Conservation (phyloP, 2,888 invertebrate species). For the Acronicta aceris region DNA sequence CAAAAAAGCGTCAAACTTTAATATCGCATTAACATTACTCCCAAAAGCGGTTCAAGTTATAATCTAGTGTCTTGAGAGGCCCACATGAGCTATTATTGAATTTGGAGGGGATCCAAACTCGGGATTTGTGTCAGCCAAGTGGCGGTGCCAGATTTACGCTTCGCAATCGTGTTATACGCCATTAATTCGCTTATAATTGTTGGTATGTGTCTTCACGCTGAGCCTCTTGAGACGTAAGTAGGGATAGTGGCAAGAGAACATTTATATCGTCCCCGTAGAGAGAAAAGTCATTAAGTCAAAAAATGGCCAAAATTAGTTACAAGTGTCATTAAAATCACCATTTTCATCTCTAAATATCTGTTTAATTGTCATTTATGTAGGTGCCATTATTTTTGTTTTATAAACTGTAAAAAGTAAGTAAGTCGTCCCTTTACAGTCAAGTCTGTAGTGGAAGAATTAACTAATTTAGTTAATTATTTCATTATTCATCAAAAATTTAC, state of each 20-base stretch:
- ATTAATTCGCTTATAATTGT: constrained; percentile 62
- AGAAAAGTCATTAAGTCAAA: too few relatives aligned
- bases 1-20: constrained; percentile 44
- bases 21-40: constrained; percentile 45
- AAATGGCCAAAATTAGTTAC: too few relatives aligned
- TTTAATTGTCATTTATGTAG: too few relatives aligned
- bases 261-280: too few relatives aligned
- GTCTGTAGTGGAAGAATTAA: too few relatives aligned
- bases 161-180: constrained; percentile 61
- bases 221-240: constrained; percentile 1
- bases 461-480: too few relatives aligned
- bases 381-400: too few relatives aligned
- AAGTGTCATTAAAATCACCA: too few relatives aligned
- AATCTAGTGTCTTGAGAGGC: constrained; percentile 72
- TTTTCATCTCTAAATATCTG: too few relatives aligned
- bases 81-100: constrained; percentile 78
- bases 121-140: constrained; percentile 79
- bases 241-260: neutral
- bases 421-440: too few relatives aligned
- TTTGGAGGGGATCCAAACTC: constrained; percentile 77
- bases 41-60: constrained; percentile 57
- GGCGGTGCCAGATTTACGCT: constrained; percentile 77
- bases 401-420: too few relatives aligned
- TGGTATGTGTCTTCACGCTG: constrained; percentile 28
- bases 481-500: too few relatives aligned